Evolutionary conservation across 1,140 invertebrate genomes (phyloP).

Genomic region (Eciton burchellii): DNA sequence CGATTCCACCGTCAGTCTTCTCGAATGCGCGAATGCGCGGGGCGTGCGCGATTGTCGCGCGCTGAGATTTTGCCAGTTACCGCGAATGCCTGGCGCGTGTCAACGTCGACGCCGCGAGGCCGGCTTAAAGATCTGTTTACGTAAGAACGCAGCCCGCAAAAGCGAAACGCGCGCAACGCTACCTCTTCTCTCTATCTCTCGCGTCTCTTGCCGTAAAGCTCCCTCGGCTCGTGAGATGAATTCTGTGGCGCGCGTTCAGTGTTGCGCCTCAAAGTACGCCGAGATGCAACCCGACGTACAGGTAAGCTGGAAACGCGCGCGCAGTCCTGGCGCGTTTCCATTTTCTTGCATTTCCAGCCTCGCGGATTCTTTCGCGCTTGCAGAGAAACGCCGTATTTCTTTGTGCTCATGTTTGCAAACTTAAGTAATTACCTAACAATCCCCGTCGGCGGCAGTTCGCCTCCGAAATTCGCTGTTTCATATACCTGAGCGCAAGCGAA

Average conservation of each 20-base stretch:
- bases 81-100: slow-evolving; percentile 25
- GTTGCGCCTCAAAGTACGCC: slow-evolving; percentile 52
- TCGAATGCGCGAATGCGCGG: too few relatives aligned
- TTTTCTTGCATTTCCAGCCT: slow-evolving; percentile 36
- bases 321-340: slow-evolving; percentile 1
- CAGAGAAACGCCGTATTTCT: background rate
- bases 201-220: slow-evolving; percentile 38
- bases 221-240: slow-evolving; percentile 45
- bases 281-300: slow-evolving; percentile 38
- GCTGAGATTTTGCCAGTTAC: slow-evolving; percentile 28
- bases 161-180: slow-evolving; percentile 40
- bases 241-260: slow-evolving; percentile 53
- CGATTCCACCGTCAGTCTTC: too few relatives aligned
- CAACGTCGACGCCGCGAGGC: slow-evolving; percentile 22
- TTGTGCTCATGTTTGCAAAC: background rate
- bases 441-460: background rate
- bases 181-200: slow-evolving; percentile 27
- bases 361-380: slow-evolving; percentile 5
- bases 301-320: slow-evolving; percentile 34
- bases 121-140: slow-evolving; percentile 56
- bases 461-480: background rate
- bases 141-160: slow-evolving; percentile 39
- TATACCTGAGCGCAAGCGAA: background rate
- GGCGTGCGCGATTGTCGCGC: background rate
- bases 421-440: background rate